Evolutionary conservation across 2,888 invertebrate species (phyloP).

Genomic region (Parnassius mnemosyne): DNA sequence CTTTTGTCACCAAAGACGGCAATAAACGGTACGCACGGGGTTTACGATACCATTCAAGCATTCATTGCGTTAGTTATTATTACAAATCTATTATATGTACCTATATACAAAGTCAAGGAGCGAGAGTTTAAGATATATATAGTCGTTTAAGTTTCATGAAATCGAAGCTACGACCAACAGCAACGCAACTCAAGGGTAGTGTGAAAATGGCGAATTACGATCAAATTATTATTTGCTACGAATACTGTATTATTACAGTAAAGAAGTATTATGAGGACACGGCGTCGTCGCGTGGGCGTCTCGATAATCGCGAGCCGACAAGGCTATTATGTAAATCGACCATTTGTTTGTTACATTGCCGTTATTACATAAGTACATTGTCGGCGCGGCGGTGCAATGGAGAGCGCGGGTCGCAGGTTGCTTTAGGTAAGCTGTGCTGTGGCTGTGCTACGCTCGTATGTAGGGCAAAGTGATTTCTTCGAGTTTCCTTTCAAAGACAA

Average conservation of each 20-base stretch:
- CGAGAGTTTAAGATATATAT: no score
- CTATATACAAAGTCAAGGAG: no score
- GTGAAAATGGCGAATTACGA: constrained; percentile 5
- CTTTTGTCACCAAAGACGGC: no score
- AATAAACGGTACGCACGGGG: no score
- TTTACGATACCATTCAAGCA: no score
- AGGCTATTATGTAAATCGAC: constrained; percentile 73
- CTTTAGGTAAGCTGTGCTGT: constrained; percentile 43
- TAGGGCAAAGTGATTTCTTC: constrained; percentile 11
- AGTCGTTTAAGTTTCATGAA: no score
- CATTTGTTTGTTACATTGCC: constrained; percentile 69
- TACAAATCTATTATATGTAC: no score
- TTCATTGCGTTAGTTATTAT: no score
- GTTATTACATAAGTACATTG: constrained; percentile 69
- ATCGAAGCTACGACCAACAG: no score
- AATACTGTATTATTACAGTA: constrained; percentile 26
- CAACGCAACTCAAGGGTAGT: no score
- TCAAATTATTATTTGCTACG: constrained; percentile 18
- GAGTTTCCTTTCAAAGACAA: neutral
- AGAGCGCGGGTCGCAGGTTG: constrained; percentile 71
- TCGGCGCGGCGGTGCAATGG: constrained; percentile 60
- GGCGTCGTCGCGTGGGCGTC: constrained; percentile 48
- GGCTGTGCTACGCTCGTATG: constrained; percentile 25
- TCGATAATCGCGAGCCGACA: constrained; percentile 62
- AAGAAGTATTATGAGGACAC: constrained; percentile 34